Base-by-base conservation (phyloP, 2,797 vertebrate genomes). In the Leptatherina wallacei region DNA sequence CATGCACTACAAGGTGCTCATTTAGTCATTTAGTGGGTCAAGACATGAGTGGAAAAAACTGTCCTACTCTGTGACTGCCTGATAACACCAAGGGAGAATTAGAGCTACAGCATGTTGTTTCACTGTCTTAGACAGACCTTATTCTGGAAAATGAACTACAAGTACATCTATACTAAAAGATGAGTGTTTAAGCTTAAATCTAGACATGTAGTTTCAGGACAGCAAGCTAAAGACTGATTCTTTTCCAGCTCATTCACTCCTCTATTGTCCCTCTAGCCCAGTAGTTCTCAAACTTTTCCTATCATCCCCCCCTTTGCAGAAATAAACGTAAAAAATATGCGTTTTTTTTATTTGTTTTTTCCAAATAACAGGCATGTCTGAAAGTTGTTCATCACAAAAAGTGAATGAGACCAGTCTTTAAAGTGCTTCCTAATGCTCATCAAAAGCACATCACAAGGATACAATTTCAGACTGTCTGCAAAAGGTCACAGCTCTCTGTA, bases 1-100 rank as follows among this genome's bases (percentile, higher is more conserved):
- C 55, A 2, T 40, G 56, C 75, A 54, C 84, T 56, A 36, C 73
- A 2, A 76, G 76, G 72, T 49, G 81, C 66, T 33, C 79, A 80
- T 87, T 84, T 81, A 78, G 80, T 72, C 74, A 74, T 77, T 85
- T 68, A 68, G 47, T 33, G 44, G 75, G 78, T 83, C 65, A 66
- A n/a, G n/a, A 77, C 71, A 62, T 12, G 52, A 70, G 60, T 24
- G 44, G n/a, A n/a, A 63, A 38, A 59, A 75, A 57, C 78, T 82
- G 74, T 75, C 36, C 24, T 6, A 62, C 61, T 75, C 59, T 79
- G 44, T 44, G 5, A 13, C 58, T 49, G 78, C 82, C 65, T 75
- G 56, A 80, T 66, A 62, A 85, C 75, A 82, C 76, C 72, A 85
- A 86, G 76, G 27, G 33, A 57, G 42, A 52, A 6, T 72, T 59